These are phyloP conservation scores for Melanargia galathea DNA, from an alignment of 2,888 invertebrate genomes.

Conservation along the genomic window DNA sequence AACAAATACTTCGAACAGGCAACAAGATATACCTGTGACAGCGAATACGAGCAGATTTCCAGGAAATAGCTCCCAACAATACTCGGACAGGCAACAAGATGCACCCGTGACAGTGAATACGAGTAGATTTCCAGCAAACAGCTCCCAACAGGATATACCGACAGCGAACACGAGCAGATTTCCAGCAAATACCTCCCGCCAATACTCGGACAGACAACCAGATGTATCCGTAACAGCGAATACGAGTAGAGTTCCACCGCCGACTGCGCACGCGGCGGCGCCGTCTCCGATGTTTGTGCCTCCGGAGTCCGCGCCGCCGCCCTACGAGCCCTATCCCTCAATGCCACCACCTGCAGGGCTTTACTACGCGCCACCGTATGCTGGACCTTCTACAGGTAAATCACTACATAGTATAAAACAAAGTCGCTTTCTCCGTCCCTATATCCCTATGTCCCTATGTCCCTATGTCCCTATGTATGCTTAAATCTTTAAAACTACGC, in stretches of 20 bases:
- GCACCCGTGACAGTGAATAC: neutral
- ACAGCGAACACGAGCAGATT: neutral
- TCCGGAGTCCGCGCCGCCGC: conserved; percentile 2
- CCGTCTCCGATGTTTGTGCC: neutral
- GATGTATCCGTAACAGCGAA: neutral
- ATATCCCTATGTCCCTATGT: no score
- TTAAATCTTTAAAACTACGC: no score
- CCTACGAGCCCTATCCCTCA: conserved; percentile 16
- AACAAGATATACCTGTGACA: neutral
- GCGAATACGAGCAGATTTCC: no score
- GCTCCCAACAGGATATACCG: no score
- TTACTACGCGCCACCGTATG: conserved; percentile 23
- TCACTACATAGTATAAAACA: no score
- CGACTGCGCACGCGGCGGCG: neutral
- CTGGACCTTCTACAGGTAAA: conserved; percentile 10
- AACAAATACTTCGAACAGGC: neutral
- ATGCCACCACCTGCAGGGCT: conserved; percentile 16
- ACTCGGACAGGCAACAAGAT: no score
- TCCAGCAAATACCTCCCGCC: no score
- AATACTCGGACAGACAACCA: no score
- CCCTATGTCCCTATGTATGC: no score
- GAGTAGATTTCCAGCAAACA: conserved; percentile 3
- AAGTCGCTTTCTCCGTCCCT: no score
- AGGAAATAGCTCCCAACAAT: no score
- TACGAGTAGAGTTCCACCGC: neutral